phyloP scores from a whole-genome alignment of 2,888 invertebrate species.

The Pachymerium ferrugineum region DNA sequence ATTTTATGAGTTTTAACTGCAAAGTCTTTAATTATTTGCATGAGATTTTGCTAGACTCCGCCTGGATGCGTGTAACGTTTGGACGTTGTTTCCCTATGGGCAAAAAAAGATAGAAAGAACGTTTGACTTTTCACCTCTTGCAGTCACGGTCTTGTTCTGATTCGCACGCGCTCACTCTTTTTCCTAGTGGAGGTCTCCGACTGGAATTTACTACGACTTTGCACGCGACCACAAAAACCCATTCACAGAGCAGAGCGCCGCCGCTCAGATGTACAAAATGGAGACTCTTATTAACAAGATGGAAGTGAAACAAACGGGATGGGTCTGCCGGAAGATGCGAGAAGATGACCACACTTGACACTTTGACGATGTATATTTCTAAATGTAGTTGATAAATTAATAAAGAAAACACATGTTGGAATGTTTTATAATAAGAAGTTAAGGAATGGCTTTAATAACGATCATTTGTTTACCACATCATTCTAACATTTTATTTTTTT shows the following conservation, averaged over 20 bases:
- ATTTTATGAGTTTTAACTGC: neutral
- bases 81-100: neutral
- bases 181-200: neutral
- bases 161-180: conserved; percentile 6
- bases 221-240: neutral
- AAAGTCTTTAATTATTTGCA: neutral
- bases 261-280: no score
- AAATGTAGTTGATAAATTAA: no score
- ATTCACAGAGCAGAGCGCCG: neutral
- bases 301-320: no score
- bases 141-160: conserved; percentile 9
- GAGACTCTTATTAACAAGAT: no score
- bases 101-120: neutral
- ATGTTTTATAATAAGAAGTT: no score
- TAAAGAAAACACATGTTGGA: no score
- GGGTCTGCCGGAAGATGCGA: no score
- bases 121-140: conserved; percentile 13
- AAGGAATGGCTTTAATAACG: no score
- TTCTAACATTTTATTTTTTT: no score
- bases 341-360: no score
- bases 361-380: no score
- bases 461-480: no score
- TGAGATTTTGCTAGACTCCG: neutral
- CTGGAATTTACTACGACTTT: neutral
- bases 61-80: neutral